Base-by-base conservation (phyloP, 2,797 vertebrate genomes). In the Alauda arvensis region DNA sequence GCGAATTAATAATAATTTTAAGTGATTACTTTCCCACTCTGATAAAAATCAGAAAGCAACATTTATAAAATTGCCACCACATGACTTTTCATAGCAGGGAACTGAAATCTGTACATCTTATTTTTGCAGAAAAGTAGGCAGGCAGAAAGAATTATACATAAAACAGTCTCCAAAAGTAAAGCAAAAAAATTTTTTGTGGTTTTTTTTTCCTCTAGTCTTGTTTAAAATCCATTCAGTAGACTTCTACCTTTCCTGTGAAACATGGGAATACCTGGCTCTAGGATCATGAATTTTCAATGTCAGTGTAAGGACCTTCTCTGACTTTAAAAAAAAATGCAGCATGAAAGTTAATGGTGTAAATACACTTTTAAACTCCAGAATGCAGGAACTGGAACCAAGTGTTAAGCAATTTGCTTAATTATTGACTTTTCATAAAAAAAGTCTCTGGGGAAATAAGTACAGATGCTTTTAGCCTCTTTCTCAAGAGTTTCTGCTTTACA, bases 361-460 rank as follows among this genome's bases (percentile, higher is more conserved):
- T 94, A 97, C 93, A 95, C 92, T 96, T 97, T 95, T 96, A 93
- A 96, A 96, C 96, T 97, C 96, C 97, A 97, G 97, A 95, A 96
- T 88, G 95, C 95, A 96, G 95, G 96, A 97, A 97, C 96, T 97
- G 97, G 96, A 97, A 97, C 95, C 93, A 95, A 96, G 92, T 96
- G 97, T 97, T 97, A 97, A 97, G 96, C 97, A 97, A 97, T 97
- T 97, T 97, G 97, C 97, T 97, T 97, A 97, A 97, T 97, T 97
- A 97, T 97, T 97, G 96, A 97, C 97, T 97, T 97, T 97, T 97
- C 96, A 89, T 96, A 96, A 96, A 97, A 97, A 97, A 97, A 97
- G 97, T 97, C 97, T 93, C 88, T 89, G 96, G 96, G 95, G 89
- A 94, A 93, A 94, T 93, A 96, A 91, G 95, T 87, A 97, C 96